Evolutionary conservation across 2,113 vertebrate species (phyloP), one percentile per base, ranked within the genome.

Genomic region (Ochotona curzoniae): DNA sequence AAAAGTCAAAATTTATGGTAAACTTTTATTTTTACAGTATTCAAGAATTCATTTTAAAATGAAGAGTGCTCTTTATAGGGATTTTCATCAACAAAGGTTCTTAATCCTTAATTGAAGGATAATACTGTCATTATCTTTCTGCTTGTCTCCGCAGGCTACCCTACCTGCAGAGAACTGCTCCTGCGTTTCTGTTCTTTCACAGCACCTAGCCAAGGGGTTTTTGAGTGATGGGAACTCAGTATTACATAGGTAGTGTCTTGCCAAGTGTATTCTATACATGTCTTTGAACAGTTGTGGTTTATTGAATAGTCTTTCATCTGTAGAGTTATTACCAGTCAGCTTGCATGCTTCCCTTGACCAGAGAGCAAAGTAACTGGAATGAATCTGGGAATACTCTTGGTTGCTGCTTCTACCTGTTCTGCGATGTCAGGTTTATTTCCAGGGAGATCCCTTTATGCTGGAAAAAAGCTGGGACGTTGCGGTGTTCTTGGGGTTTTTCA

Each of bases 1-100:
- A 49, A 73, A 80, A n/a, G 25, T 44, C 32, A 78, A 12, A 15
- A 32, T 70, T 80, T 71, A 12, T 51, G 61, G 17, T 38, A 13
- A 47, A 44, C 13, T 91, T 95, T 96, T 91, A 71, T 81, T 89
- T 89, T 85, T 32, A 10, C 78, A 64, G 28, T 76, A 67, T 76
- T 87, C 15, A 32, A 76, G 89, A 61, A 93, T 66, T 80, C 23
- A 28, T 38, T 81, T 11, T 93, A 74, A 74, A 83, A 87, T 78
- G 73, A 86, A 67, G 26, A 63, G 25, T 70, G 15, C 70, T 75
- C 49, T 44, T 90, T 60, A 18, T 28, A 35, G 51, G 32, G 71
- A 28, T n/a, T 94, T 95, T 81, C 38, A 23, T 92, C 51, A 60
- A 44, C 47, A 84, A 75, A 35, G 67, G 3, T 71, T 76, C 60